phyloP scores from a whole-genome alignment of 2,888 invertebrate genomes.

The Lithophane leautieri region DNA sequence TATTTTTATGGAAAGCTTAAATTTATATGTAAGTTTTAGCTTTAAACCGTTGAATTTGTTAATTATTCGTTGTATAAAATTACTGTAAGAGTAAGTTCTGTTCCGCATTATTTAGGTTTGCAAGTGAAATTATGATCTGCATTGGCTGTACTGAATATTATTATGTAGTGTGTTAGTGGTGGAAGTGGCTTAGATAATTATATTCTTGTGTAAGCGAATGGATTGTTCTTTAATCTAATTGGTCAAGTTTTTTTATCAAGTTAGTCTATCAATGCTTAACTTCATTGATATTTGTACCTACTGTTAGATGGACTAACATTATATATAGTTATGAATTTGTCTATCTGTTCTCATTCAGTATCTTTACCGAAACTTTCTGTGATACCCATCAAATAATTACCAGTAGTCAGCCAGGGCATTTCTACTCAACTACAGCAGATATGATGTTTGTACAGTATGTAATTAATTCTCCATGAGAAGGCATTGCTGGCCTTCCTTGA shows the following conservation, averaged over 20 bases:
- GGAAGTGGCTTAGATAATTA: not conserved
- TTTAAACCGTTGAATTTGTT: not conserved
- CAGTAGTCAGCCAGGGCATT: not conserved
- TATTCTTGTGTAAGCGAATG: not conserved
- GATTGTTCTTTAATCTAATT: not conserved
- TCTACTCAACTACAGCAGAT: not conserved
- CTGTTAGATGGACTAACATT: not conserved
- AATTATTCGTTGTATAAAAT: not conserved
- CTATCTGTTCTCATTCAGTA: not conserved
- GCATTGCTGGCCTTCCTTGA: too few species aligned
- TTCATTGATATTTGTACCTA: not conserved
- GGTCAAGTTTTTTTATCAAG: not conserved
- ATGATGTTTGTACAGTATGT: not conserved
- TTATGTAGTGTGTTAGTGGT: too few species aligned
- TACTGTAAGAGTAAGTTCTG: not conserved
- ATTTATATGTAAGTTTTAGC: conserved; percentile 78
- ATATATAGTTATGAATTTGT: not conserved
- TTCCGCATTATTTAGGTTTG: not conserved
- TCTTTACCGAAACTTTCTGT: not conserved
- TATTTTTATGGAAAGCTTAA: conserved; percentile 80
- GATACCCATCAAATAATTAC: not conserved
- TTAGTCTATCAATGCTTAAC: not conserved
- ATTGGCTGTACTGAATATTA: too few species aligned
- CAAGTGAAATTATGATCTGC: not conserved
- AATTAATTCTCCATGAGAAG: not conserved